Conservation (phyloP, 1,140 invertebrate genomes). For the Metaphire vulgaris region DNA sequence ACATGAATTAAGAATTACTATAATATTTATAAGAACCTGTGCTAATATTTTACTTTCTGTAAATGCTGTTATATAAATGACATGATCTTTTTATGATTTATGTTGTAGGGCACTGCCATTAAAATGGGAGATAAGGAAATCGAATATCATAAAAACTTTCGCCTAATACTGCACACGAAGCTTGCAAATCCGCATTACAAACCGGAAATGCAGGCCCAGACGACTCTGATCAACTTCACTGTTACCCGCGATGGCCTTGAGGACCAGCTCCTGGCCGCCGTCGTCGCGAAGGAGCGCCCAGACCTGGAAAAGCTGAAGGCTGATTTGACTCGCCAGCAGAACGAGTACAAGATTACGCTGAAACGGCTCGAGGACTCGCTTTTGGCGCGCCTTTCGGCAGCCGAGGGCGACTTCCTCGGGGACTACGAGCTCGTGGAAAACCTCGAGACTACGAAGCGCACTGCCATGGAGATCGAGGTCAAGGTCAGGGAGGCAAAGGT, state of each 20-base stretch:
- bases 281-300: constrained; percentile 90
- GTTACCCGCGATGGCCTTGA: constrained; percentile 95
- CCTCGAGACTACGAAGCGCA: constrained; percentile 88
- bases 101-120: constrained; percentile 59
- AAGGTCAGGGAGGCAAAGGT: constrained; percentile 79
- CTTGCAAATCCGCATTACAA: constrained; percentile 96
- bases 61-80: too few species aligned
- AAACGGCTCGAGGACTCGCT: constrained; percentile 88
- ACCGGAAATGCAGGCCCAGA: constrained; percentile 96
- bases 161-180: constrained; percentile 87
- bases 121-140: constrained; percentile 96
- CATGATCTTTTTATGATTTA: neutral
- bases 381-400: constrained; percentile 79
- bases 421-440: constrained; percentile 89
- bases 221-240: constrained; percentile 93
- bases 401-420: constrained; percentile 80
- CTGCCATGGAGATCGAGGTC: constrained; percentile 85
- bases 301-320: constrained; percentile 90
- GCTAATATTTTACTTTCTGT: too few species aligned
- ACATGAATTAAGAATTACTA: too few species aligned
- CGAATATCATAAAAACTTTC: constrained; percentile 81
- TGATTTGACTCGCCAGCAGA: constrained; percentile 89
- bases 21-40: too few species aligned
- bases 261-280: constrained; percentile 89
- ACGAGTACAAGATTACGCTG: constrained; percentile 91